Conservation (phyloP, 2,888 invertebrate species). For the Lysandra coridon region DNA sequence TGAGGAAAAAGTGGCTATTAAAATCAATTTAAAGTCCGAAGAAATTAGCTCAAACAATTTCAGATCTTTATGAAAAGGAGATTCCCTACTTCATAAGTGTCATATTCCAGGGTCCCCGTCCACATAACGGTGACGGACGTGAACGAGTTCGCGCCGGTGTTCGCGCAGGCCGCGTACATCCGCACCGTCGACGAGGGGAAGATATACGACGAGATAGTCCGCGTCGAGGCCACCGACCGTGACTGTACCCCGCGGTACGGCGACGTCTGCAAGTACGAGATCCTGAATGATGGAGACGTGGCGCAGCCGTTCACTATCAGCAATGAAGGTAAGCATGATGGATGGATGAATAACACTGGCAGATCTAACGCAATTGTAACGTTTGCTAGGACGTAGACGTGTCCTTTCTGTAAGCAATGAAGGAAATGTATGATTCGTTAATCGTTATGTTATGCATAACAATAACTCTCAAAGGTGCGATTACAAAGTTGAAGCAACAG, state of each 20-base stretch:
- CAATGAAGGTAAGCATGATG: slow-evolving; percentile 85
- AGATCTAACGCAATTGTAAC: too few species aligned
- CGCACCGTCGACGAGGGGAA: slow-evolving; percentile 94
- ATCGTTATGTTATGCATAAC: too few species aligned
- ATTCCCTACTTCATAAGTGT: too few species aligned
- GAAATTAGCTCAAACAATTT: neutral
- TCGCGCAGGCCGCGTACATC: slow-evolving; percentile 94
- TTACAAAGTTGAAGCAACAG: too few species aligned
- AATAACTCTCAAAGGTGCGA: too few species aligned
- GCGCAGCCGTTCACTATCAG: slow-evolving; percentile 93
- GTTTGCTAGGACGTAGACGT: too few species aligned
- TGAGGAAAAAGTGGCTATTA: too few species aligned
- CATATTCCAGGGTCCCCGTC: slow-evolving; percentile 87
- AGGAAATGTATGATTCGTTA: too few species aligned
- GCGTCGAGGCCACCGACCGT: slow-evolving; percentile 94
- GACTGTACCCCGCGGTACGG: slow-evolving; percentile 98
- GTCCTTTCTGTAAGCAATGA: too few species aligned
- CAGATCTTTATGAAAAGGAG: too few species aligned
- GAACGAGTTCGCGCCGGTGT: slow-evolving; percentile 96
- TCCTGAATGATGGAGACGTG: slow-evolving; percentile 82
- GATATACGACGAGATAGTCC: slow-evolving; percentile 92
- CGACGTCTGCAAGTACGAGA: slow-evolving; percentile 98
- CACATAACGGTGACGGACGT: slow-evolving; percentile 97
- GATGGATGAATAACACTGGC: too few species aligned
- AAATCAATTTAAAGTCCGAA: neutral